Percentiles rank a stretch among this genome's conserved stretches.
Conservation (phyloP, 2,797 vertebrate species). For the Gila robusta region DNA sequence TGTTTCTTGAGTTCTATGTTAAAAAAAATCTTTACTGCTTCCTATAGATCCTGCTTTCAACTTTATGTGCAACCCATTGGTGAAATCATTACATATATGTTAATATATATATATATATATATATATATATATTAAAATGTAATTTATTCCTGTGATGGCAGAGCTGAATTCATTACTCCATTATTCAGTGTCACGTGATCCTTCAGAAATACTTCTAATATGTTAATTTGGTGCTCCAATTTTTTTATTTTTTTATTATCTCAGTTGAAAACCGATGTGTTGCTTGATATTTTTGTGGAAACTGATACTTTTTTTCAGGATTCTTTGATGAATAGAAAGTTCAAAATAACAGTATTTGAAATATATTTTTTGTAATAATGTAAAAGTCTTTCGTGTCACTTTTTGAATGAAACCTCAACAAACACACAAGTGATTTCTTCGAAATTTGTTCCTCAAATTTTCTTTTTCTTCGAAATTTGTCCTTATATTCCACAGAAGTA, state of each 20-base stretch:
- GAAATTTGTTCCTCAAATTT: background rate
- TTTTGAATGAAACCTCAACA: background rate
- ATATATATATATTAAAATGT: too few species aligned
- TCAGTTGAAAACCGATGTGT: background rate
- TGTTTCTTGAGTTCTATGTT: background rate
- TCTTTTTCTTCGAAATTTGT: background rate
- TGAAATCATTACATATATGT: background rate
- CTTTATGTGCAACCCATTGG: background rate
- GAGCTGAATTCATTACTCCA: too few species aligned
- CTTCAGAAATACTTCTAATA: background rate
- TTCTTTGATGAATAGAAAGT: constrained; percentile 6
- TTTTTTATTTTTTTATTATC: background rate
- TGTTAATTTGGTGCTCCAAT: background rate
- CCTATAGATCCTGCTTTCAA: background rate
- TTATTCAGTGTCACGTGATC: background rate
- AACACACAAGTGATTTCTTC: background rate
- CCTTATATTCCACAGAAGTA: background rate
- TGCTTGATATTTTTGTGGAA: background rate
- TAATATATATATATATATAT: background rate
- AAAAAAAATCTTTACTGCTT: background rate
- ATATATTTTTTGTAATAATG: background rate
- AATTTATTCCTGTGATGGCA: too few species aligned
- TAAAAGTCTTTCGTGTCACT: background rate
- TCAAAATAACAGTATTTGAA: background rate
- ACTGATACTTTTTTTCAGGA: background rate